A percentile compares a stretch with the other conserved stretches of the same genome.
phyloP scores from a whole-genome alignment of 2,888 invertebrate genomes.

The Balanococcus diminutus region DNA sequence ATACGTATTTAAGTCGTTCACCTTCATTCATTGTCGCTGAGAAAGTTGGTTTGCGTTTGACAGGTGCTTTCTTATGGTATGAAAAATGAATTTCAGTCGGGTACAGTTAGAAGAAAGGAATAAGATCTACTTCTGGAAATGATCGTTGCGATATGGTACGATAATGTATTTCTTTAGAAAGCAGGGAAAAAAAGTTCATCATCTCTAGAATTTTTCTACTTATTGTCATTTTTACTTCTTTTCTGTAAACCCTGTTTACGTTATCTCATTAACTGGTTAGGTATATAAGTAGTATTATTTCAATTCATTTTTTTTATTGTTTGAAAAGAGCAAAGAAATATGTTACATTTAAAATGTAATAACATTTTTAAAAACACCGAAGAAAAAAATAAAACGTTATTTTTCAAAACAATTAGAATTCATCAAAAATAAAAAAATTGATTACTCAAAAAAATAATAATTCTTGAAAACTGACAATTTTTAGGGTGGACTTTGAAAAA shows the following conservation, averaged over 20 bases:
- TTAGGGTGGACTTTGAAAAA: too few relatives aligned
- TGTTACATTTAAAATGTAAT: too few relatives aligned
- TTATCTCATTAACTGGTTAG: not conserved
- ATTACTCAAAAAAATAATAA: too few relatives aligned
- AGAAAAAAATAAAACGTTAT: too few relatives aligned
- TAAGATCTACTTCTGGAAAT: slow-evolving; percentile 45
- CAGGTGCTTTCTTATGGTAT: slow-evolving; percentile 41
- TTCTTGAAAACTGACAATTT: too few relatives aligned
- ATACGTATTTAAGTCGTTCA: slow-evolving; percentile 41
- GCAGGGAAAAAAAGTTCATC: slow-evolving; percentile 1
- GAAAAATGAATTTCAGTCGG: slow-evolving; percentile 18
- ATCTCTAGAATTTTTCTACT: not conserved
- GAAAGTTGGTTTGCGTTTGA: slow-evolving; percentile 46
- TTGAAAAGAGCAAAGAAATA: too few relatives aligned
- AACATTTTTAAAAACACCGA: too few relatives aligned
- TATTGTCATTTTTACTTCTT: slow-evolving; percentile 14
- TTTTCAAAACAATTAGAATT: too few relatives aligned
- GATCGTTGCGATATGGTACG: slow-evolving; percentile 37
- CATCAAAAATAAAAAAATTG: too few relatives aligned
- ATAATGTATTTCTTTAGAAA: slow-evolving; percentile 45
- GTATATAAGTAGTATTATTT: too few relatives aligned
- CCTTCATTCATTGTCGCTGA: slow-evolving; percentile 40
- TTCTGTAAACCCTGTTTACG: not conserved
- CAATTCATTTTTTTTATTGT: too few relatives aligned
- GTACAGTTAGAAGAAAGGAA: slow-evolving; percentile 28